phyloP scores from a whole-genome alignment of 1,140 invertebrate species.

The Pseudomyrmex flavicornis region DNA sequence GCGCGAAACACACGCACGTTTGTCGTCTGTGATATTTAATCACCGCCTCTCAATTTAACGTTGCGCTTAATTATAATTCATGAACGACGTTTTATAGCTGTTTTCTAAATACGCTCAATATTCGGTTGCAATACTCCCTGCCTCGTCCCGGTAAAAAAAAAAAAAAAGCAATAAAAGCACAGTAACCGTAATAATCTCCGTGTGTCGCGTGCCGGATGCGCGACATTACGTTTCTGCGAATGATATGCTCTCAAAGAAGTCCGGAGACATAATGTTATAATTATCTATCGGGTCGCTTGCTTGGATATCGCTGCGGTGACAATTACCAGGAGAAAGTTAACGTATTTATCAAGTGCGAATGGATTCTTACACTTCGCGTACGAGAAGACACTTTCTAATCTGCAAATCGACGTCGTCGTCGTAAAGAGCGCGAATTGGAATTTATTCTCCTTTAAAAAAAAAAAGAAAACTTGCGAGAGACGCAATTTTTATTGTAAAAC shows the following conservation, averaged over 20 bases:
- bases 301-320: not conserved
- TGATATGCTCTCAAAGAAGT: not conserved
- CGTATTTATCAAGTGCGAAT: constrained; percentile 1
- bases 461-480: too few relatives aligned
- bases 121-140: not conserved
- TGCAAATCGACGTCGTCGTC: too few relatives aligned
- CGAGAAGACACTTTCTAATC: too few relatives aligned
- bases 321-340: not conserved
- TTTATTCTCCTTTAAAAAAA: too few relatives aligned
- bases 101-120: constrained; percentile 33
- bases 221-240: not conserved
- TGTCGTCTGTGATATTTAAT: constrained; percentile 33
- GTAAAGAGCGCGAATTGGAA: too few relatives aligned
- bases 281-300: not conserved
- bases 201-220: not conserved
- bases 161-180: not conserved
- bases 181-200: not conserved
- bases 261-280: not conserved
- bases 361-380: not conserved
- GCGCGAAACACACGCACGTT: constrained; percentile 26
- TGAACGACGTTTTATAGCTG: not conserved
- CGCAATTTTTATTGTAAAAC: too few relatives aligned
- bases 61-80: constrained; percentile 40
- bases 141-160: too few relatives aligned
- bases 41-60: constrained; percentile 38